phyloP scores from a whole-genome alignment of 2,888 invertebrate species.

The Eurois occulta region DNA sequence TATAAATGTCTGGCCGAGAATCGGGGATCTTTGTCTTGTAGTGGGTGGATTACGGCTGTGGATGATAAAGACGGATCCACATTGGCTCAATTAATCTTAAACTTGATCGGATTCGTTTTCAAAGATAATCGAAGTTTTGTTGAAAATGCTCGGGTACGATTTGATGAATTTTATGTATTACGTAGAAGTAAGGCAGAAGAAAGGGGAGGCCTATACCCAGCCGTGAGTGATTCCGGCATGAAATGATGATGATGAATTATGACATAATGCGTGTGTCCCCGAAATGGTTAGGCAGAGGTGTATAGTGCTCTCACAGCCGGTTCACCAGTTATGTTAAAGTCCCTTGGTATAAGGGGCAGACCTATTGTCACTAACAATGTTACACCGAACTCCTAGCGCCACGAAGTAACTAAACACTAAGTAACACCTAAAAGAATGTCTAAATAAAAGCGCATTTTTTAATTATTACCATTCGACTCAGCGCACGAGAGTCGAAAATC shows the following conservation, averaged over 20 bases:
- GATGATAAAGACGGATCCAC: slow-evolving; percentile 6
- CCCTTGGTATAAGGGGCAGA: background rate
- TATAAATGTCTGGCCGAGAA: background rate
- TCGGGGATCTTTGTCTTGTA: slow-evolving; percentile 2
- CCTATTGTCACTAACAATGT: background rate
- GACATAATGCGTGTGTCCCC: background rate
- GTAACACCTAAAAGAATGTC: background rate
- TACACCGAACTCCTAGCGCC: background rate
- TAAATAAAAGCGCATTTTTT: background rate
- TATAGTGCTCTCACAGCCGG: background rate
- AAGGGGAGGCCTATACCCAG: background rate
- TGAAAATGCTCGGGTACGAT: background rate
- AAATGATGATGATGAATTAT: background rate
- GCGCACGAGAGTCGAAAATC: background rate
- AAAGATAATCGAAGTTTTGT: slow-evolving; percentile 5
- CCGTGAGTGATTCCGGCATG: background rate
- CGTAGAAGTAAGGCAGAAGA: background rate
- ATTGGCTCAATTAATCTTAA: slow-evolving; percentile 21
- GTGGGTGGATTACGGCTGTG: background rate
- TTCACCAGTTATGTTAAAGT: background rate
- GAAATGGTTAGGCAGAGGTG: background rate
- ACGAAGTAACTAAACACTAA: background rate
- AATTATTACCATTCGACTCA: background rate
- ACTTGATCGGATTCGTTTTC: slow-evolving; percentile 7
- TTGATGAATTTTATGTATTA: background rate